phyloP scores from a whole-genome alignment of 2,888 invertebrate genomes.

The Cataglyphis livida region DNA sequence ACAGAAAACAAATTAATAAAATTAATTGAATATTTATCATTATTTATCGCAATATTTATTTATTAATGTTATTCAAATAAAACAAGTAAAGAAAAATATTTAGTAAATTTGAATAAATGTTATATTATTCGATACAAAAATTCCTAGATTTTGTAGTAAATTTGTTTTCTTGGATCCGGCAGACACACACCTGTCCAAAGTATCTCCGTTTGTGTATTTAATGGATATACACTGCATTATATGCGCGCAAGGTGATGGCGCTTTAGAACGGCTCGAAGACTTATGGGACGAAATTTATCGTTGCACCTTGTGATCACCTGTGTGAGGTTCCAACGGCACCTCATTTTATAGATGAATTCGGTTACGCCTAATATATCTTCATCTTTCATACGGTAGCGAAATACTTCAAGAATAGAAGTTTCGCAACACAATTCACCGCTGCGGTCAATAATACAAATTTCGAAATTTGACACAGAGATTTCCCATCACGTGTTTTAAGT shows the following conservation, averaged over 20 bases:
- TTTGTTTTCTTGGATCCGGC: background rate
- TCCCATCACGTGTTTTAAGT: slow-evolving; percentile 14
- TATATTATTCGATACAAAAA: background rate
- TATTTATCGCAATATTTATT: background rate
- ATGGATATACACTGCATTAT: slow-evolving; percentile 60
- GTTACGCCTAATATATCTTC: slow-evolving; percentile 69
- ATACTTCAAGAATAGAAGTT: slow-evolving; percentile 32
- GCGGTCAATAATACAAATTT: slow-evolving; percentile 27
- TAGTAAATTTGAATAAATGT: background rate
- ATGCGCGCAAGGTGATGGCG: slow-evolving; percentile 61
- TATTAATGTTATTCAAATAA: background rate
- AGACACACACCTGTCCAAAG: slow-evolving; percentile 2
- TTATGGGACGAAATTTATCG: slow-evolving; percentile 82
- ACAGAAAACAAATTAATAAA: background rate
- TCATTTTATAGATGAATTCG: slow-evolving; percentile 62
- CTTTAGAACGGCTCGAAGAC: slow-evolving; percentile 79
- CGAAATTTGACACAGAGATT: slow-evolving; percentile 36
- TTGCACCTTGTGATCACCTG: slow-evolving; percentile 83
- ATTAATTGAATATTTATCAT: background rate
- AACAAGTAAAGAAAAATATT: background rate
- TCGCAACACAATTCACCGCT: slow-evolving; percentile 30
- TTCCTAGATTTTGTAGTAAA: background rate
- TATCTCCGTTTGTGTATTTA: slow-evolving; percentile 31
- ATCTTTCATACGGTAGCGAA: slow-evolving; percentile 66
- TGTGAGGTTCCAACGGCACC: slow-evolving; percentile 68